A percentile compares a stretch with the other conserved stretches of the same genome.
phyloP scores from a whole-genome alignment of 1,140 invertebrate species.

The Wiebesia pumilae region DNA sequence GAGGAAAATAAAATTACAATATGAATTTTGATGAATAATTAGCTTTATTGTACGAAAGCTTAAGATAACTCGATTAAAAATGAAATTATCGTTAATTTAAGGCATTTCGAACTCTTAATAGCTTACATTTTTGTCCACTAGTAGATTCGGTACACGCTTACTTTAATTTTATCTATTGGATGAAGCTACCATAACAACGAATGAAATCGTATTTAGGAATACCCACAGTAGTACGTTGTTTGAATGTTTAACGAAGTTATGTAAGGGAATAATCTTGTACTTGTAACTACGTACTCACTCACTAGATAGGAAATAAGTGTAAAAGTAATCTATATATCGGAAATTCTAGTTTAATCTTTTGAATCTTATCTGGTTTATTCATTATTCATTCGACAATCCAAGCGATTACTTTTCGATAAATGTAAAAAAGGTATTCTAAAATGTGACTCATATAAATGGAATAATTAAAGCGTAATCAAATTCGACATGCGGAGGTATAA shows the following conservation, averaged over 20 bases:
- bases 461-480: constrained; percentile 52
- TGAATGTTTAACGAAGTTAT: not conserved
- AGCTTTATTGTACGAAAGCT: too few species aligned
- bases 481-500: constrained; percentile 30
- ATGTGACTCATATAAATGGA: constrained; percentile 11
- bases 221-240: not conserved
- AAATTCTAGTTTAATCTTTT: not conserved
- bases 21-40: too few species aligned
- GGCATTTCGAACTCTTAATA: too few species aligned
- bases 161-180: not conserved
- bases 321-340: not conserved
- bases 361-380: not conserved
- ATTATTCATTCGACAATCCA: not conserved
- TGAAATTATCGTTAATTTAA: too few species aligned
- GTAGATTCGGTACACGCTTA: not conserved
- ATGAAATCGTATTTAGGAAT: not conserved
- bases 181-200: not conserved
- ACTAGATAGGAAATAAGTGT: not conserved
- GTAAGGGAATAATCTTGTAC: not conserved
- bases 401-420: not conserved
- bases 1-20: too few species aligned
- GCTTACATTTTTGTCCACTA: not conserved
- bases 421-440: not conserved
- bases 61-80: too few species aligned
- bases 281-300: not conserved